phyloP scores from a whole-genome alignment of 1,140 invertebrate species.

The Riptortus pedestris region DNA sequence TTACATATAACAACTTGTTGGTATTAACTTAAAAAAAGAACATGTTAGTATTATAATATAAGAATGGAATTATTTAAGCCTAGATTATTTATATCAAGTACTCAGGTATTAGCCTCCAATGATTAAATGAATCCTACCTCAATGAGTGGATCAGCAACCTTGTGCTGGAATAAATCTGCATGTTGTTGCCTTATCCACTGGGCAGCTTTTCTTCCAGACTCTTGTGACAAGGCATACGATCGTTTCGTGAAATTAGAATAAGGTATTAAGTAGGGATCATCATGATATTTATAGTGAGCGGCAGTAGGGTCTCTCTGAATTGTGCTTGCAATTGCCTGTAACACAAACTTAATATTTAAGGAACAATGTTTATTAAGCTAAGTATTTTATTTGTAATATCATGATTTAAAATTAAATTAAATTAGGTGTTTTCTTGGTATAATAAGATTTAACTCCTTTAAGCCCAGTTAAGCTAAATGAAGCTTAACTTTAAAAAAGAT shows the following conservation, averaged over 20 bases:
- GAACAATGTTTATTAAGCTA: neutral
- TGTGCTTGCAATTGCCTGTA: slow-evolving; percentile 60
- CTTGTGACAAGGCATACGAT: slow-evolving; percentile 65
- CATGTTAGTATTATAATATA: too few species aligned
- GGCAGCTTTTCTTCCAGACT: slow-evolving; percentile 77
- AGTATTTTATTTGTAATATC: neutral
- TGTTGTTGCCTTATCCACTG: slow-evolving; percentile 71
- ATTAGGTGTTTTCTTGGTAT: neutral
- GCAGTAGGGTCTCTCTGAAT: slow-evolving; percentile 63
- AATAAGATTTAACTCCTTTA: neutral
- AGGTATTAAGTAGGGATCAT: slow-evolving; percentile 84
- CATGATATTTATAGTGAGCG: slow-evolving; percentile 77
- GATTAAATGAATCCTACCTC: too few species aligned
- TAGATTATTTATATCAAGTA: too few species aligned
- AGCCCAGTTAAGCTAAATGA: slow-evolving; percentile 4
- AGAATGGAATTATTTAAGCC: too few species aligned
- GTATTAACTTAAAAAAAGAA: neutral
- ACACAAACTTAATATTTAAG: neutral
- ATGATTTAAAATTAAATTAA: neutral
- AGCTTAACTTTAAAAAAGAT: neutral
- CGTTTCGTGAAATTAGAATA: slow-evolving; percentile 59
- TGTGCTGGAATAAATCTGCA: slow-evolving; percentile 58
- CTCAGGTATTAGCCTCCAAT: too few species aligned
- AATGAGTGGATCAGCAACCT: slow-evolving; percentile 55
- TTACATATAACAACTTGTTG: neutral